These are phyloP conservation scores for Thymelicus acteon DNA, from an alignment of 2,888 invertebrate genomes.

Conservation along the genomic window DNA sequence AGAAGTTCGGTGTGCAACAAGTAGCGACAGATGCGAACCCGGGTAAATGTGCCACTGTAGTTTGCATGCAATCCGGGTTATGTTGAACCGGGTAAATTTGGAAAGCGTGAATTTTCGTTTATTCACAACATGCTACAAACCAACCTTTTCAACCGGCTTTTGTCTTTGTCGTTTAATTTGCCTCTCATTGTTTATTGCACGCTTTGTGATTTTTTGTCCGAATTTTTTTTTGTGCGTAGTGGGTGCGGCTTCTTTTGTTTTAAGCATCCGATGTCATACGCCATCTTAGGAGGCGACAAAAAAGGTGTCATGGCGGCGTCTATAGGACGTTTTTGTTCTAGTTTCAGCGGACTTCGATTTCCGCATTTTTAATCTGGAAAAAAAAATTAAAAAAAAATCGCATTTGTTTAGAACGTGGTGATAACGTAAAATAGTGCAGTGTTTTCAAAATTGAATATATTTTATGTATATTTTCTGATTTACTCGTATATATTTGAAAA, in stretches of 20 bases:
- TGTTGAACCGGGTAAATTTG: conserved; percentile 62
- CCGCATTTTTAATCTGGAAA: conserved; percentile 17
- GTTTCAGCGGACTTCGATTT: conserved; percentile 37
- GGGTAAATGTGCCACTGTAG: conserved; percentile 80
- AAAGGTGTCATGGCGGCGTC: conserved; percentile 81
- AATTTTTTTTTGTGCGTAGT: conserved; percentile 50
- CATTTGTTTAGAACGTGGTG: no score
- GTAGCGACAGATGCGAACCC: conserved; percentile 78
- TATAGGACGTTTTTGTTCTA: conserved; percentile 47
- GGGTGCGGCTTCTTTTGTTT: conserved; percentile 84
- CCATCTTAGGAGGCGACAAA: conserved; percentile 81
- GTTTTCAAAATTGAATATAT: no score
- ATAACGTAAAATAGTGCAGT: no score
- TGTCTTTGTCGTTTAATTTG: conserved; percentile 41
- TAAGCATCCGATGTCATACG: conserved; percentile 66
- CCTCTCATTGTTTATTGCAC: conserved; percentile 31
- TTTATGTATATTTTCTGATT: no score
- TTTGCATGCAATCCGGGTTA: conserved; percentile 80
- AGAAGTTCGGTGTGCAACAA: conserved; percentile 78
- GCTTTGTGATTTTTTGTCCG: conserved; percentile 47
- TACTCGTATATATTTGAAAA: no score
- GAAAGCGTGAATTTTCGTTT: conserved; percentile 46
- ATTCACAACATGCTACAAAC: conserved; percentile 38
- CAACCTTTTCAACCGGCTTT: conserved; percentile 41
- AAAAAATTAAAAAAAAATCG: neutral